Base-by-base conservation (phyloP, 2,888 invertebrate genomes). In the Galerucella nymphaeae region DNA sequence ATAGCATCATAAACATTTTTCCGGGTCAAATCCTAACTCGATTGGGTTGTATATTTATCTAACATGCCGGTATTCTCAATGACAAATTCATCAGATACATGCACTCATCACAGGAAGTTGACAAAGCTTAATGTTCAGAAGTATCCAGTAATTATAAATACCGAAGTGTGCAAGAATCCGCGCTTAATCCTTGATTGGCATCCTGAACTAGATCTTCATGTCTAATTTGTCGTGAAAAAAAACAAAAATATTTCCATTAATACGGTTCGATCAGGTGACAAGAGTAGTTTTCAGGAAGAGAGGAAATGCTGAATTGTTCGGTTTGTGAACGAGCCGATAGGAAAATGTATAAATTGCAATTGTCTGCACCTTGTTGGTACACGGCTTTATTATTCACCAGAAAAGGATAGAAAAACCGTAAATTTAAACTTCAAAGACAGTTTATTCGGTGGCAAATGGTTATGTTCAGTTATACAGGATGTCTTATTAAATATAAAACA, bases 141-240 rank as follows among this genome's bases (percentile, higher is more conserved):
- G 38, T 41, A 62, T 62, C 45, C 41, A 62, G 72, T 72, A 71
- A 74, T 75, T 79, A 77, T 72, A 76, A 77, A 79, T 79, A 63
- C 77, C 78, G 48, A 77, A 70, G 77, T 72, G 79, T 75, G 72
- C 72, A 61, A 50, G 69, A 68, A 79, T 79, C 73, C 61, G 71
- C 73, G 75, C 71, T 74, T 42, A 74, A 67, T 66, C 77, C 76
- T 72, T 77, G 71, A 74, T 67, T 73, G 76, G 75, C 71, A 77
- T 77, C 73, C 76, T 75, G 76, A 80, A 79, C 80, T 79, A 80
- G 80, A 80, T 79, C 79, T 77, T 75, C 76, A 61, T 48, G 71
- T 67, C 73, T 75, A 78, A 78, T 78, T 77, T 77, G 78, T 78
- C 74, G 16, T 45, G 57, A 11, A 72, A 65, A 75, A 74, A 77